Evolutionary conservation across 2,888 invertebrate species (phyloP), one percentile per base, ranked within the genome.

Genomic region (Nemotelus pantherinus): DNA sequence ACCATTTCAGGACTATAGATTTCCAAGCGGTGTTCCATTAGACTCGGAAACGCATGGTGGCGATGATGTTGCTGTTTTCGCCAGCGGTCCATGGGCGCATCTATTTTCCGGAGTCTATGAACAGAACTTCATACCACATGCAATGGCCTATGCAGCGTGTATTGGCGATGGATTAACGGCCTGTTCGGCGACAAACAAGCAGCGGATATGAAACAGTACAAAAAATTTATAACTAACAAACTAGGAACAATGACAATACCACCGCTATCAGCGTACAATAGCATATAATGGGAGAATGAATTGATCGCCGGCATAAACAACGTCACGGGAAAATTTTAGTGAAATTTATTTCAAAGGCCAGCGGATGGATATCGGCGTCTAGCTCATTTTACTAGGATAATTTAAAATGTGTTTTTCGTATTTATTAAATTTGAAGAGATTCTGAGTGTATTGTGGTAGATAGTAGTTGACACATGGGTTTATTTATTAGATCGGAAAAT

Each of bases 11-110:
- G 87, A 89, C 68, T 85, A 88, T 2, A 86, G 86, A 83, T 91
- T 90, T 82, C 93, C 93, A 2, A 87, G 92, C 0, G 86, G 91
- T 0, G 90, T 91, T 0, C 94, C 94, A 0, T 87, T 91, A 55
- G 80, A 85, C 0, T 88, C 90, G 9, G 94, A 93, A 83, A 93
- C 93, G 0, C 94, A 94, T 82, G 94, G 93, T 0, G 93, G 93
- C 0, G 94, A 95, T 81, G 95, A 95, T 83, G 94, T 95, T 0
- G 92, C 92, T 0, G 91, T 95, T 0, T 94, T 92, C 85, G 92
- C 92, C 47, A 85, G 85, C 9, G 95, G 92, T 72, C 95, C 94
- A 0, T 93, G 92, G 91, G 90, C 94, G 48, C 95, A 95, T 83
- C 89, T 96, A 3, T 94, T 95, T 85, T 91, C 92, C 0, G 93